Conservation (phyloP, 2,797 vertebrate genomes). For the Leptatherina wallacei region DNA sequence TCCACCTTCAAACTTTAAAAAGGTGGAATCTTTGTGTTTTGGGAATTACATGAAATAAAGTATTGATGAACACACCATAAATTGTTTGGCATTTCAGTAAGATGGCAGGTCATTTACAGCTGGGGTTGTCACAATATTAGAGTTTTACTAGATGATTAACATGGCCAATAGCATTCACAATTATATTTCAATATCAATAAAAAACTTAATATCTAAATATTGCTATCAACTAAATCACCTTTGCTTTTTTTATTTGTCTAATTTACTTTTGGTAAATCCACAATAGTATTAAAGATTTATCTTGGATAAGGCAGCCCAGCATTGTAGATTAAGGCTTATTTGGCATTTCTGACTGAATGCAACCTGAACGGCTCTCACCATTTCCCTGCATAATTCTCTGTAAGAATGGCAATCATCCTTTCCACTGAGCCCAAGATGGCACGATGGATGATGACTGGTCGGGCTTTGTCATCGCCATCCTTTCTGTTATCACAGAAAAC, state of each 20-base stretch:
- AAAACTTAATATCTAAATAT: too few species aligned
- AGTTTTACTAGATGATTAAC: neutral
- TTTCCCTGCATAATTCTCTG: slow-evolving; percentile 94
- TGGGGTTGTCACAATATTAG: neutral
- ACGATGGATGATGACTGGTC: slow-evolving; percentile 96
- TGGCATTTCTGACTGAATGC: neutral
- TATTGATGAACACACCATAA: neutral
- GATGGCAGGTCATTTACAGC: neutral
- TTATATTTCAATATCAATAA: too few species aligned
- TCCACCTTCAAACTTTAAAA: neutral
- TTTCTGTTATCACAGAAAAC: slow-evolving; percentile 68
- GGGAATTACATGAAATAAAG: neutral
- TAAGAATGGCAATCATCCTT: slow-evolving; percentile 96
- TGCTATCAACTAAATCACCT: too few species aligned
- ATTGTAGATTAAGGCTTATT: neutral
- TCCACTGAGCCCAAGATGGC: slow-evolving; percentile 95
- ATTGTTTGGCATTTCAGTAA: neutral
- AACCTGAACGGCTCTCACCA: slow-evolving; percentile 82
- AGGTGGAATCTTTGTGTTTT: slow-evolving; percentile 1
- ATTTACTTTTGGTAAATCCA: too few species aligned
- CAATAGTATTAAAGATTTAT: too few species aligned
- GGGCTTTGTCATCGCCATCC: slow-evolving; percentile 88
- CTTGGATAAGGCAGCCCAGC: too few species aligned
- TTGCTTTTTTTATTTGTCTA: too few species aligned
- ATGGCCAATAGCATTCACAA: too few species aligned